Evolutionary conservation across 1,140 invertebrate species (phyloP).

Genomic region (Alviniconcha marisindica): DNA sequence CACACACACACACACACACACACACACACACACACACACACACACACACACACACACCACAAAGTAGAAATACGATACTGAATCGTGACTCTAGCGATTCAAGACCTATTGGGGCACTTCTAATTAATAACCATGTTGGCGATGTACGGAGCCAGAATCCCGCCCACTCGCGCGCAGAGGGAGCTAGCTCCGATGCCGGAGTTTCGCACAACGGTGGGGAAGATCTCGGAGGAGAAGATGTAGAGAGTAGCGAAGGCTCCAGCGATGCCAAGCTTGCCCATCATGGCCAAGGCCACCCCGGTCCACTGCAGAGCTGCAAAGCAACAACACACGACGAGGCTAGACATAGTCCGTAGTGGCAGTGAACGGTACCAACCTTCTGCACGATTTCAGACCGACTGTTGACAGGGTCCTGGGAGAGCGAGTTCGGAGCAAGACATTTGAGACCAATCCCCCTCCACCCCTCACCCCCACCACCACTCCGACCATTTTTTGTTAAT

Average conservation of each 20-base stretch:
- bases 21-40: background rate
- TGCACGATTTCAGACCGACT: too few relatives aligned
- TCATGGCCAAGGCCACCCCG: conserved; percentile 37
- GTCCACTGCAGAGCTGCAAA: conserved; percentile 34
- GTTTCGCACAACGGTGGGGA: conserved; percentile 42
- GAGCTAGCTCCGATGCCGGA: conserved; percentile 34
- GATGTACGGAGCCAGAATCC: conserved; percentile 41
- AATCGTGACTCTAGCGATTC: background rate
- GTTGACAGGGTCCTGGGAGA: too few relatives aligned
- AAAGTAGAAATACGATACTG: background rate
- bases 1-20: background rate
- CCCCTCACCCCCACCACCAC: too few relatives aligned
- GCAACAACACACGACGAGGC: too few relatives aligned
- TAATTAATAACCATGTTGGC: background rate
- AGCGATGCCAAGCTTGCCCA: conserved; percentile 42
- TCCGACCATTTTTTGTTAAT: too few relatives aligned
- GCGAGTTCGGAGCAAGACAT: too few relatives aligned
- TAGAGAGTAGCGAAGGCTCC: conserved; percentile 39
- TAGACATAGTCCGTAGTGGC: too few relatives aligned
- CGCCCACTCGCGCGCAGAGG: conserved; percentile 37
- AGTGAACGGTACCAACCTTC: too few relatives aligned
- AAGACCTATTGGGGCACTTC: background rate
- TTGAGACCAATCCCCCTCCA: too few relatives aligned
- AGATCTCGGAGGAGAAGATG: conserved; percentile 40
- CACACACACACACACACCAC: background rate